Percentiles rank a stretch among this genome's conserved stretches.
Evolutionary conservation across 2,797 vertebrate genomes (phyloP).

Genomic region (Cyprinella venusta): DNA sequence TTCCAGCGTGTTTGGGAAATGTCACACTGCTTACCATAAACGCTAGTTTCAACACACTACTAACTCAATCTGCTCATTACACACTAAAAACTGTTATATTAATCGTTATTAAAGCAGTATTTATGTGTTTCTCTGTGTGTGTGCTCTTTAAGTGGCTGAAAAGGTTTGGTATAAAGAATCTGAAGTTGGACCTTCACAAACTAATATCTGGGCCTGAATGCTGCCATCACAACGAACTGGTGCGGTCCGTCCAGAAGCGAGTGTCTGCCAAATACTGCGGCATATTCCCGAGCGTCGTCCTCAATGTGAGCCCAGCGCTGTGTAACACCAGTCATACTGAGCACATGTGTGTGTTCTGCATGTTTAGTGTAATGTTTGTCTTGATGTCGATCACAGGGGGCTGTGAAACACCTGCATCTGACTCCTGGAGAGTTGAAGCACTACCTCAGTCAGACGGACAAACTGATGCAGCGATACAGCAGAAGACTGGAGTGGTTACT

Average conservation of each 20-base stretch:
- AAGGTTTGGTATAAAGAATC: conserved; percentile 77
- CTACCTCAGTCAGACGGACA: conserved; percentile 70
- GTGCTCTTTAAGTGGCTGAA: conserved; percentile 78
- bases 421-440: conserved; percentile 73
- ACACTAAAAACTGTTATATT: too few species aligned
- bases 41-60: too few species aligned
- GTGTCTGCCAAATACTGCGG: conserved; percentile 75
- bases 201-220: conserved; percentile 76
- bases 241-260: conserved; percentile 63
- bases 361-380: neutral
- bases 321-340: neutral
- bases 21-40: too few species aligned
- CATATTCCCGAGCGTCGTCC: conserved; percentile 76
- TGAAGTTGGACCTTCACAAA: conserved; percentile 79
- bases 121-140: conserved; percentile 14
- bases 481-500: conserved; percentile 82
- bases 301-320: conserved; percentile 70
- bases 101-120: neutral
- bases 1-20: too few species aligned
- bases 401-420: conserved; percentile 77
- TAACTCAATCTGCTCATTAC: too few species aligned
- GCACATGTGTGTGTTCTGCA: too few species aligned
- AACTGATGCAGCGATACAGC: conserved; percentile 68
- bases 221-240: conserved; percentile 69
- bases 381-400: conserved; percentile 69